Evolutionary conservation across 2,113 vertebrate species (phyloP).

Genomic region (Recurvirostra avosetta): DNA sequence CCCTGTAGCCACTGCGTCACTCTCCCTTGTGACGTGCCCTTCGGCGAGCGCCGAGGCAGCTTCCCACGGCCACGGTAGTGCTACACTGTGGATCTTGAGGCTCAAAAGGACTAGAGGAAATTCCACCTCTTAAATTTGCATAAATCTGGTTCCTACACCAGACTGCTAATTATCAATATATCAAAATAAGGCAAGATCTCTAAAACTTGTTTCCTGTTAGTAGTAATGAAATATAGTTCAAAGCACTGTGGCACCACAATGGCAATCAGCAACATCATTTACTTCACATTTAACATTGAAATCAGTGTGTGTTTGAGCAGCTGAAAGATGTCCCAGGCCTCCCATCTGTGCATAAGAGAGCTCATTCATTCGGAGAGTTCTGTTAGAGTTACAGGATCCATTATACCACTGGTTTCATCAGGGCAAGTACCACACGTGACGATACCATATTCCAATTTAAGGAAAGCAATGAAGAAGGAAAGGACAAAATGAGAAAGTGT

Average conservation of each 20-base stretch:
- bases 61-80: not conserved
- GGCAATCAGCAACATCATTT: not conserved
- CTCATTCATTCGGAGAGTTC: not conserved
- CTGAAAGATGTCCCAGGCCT: not conserved
- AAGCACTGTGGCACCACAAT: not conserved
- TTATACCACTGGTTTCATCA: not conserved
- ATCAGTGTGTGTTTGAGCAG: not conserved
- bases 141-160: not conserved
- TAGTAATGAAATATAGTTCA: not conserved
- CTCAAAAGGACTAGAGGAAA: not conserved
- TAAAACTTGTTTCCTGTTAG: not conserved
- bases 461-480: not conserved
- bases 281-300: not conserved
- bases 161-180: not conserved
- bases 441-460: not conserved
- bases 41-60: not conserved
- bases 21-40: not conserved
- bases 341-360: not conserved
- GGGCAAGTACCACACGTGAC: not conserved
- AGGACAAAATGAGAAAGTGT: not conserved
- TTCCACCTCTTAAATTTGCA: not conserved
- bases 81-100: too few relatives aligned
- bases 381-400: not conserved
- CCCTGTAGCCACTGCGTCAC: not conserved
- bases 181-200: not conserved